Percentiles rank a stretch among this genome's conserved stretches.
Evolutionary conservation across 2,113 vertebrate species (phyloP).

Genomic region (Heterotilapia buettikoferi): DNA sequence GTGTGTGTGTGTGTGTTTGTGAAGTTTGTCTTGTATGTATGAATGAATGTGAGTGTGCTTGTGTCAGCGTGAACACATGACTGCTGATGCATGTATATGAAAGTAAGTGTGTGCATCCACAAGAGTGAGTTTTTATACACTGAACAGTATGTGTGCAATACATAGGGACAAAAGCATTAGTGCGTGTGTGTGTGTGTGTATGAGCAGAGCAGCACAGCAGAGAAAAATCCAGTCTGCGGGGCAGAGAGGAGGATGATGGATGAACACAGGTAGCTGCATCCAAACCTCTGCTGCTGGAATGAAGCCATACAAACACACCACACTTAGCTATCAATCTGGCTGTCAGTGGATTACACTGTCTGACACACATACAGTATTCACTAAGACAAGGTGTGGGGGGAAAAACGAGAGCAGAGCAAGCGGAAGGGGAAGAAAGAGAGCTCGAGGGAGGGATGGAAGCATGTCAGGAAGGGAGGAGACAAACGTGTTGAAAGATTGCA

Average conservation of each 20-base stretch:
- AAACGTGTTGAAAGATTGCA: neutral
- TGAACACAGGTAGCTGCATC: conserved; percentile 52
- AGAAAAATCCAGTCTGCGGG: neutral
- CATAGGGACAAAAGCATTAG: neutral
- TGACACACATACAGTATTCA: neutral
- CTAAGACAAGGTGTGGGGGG: neutral
- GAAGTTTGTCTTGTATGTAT: neutral
- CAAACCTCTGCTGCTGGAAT: conserved; percentile 25
- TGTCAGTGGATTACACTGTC: conserved; percentile 32
- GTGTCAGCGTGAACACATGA: neutral
- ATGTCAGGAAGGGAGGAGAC: neutral
- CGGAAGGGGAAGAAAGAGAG: neutral
- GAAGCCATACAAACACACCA: conserved; percentile 33
- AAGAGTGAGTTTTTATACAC: neutral
- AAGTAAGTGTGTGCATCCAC: neutral
- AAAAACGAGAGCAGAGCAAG: neutral
- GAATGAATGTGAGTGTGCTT: neutral
- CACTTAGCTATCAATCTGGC: conserved; percentile 39
- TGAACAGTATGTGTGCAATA: neutral
- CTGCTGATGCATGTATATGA: neutral
- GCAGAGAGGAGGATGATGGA: conserved; percentile 38
- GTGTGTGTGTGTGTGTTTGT: neutral
- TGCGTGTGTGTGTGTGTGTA: neutral
- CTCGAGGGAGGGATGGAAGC: neutral
- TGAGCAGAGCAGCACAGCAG: neutral